A percentile compares a stretch with the other conserved stretches of the same genome.
Evolutionary conservation across 2,797 vertebrate species (phyloP).

Genomic region (Enteromius anoplus): DNA sequence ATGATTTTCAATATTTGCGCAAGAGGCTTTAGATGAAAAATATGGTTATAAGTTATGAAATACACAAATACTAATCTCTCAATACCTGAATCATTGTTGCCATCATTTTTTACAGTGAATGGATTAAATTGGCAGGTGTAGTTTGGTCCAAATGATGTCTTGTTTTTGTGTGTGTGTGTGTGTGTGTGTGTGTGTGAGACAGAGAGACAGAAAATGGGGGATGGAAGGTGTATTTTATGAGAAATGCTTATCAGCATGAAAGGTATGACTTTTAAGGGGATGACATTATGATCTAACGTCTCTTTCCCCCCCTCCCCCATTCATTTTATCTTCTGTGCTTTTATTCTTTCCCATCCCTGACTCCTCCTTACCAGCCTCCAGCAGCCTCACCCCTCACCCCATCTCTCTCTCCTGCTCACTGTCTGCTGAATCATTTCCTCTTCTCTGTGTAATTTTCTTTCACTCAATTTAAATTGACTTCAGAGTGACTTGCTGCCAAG

Average conservation of each 20-base stretch:
- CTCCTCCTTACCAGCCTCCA: slow-evolving; percentile 24
- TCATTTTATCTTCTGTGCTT: slow-evolving; percentile 21
- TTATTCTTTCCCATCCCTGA: slow-evolving; percentile 15
- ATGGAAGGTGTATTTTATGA: neutral
- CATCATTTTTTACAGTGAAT: neutral
- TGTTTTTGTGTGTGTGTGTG: slow-evolving; percentile 17
- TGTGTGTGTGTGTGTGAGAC: neutral
- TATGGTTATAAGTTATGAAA: neutral
- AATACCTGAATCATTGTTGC: neutral
- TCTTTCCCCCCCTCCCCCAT: slow-evolving; percentile 4
- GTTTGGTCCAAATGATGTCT: slow-evolving; percentile 15
- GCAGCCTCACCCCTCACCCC: slow-evolving; percentile 16
- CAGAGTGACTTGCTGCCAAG: slow-evolving; percentile 26
- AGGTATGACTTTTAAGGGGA: slow-evolving; percentile 20
- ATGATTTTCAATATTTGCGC: neutral
- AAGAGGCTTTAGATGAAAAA: neutral
- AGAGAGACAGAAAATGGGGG: neutral
- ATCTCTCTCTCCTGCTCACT: slow-evolving; percentile 6
- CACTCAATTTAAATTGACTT: slow-evolving; percentile 28
- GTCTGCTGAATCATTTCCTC: slow-evolving; percentile 32
- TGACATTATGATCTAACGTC: slow-evolving; percentile 49
- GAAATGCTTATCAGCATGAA: slow-evolving; percentile 42
- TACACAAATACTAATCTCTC: neutral
- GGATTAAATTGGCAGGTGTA: slow-evolving; percentile 22
- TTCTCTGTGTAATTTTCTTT: slow-evolving; percentile 25